Evolutionary conservation across 2,888 invertebrate species (phyloP).

Genomic region (Dynastes grantii): DNA sequence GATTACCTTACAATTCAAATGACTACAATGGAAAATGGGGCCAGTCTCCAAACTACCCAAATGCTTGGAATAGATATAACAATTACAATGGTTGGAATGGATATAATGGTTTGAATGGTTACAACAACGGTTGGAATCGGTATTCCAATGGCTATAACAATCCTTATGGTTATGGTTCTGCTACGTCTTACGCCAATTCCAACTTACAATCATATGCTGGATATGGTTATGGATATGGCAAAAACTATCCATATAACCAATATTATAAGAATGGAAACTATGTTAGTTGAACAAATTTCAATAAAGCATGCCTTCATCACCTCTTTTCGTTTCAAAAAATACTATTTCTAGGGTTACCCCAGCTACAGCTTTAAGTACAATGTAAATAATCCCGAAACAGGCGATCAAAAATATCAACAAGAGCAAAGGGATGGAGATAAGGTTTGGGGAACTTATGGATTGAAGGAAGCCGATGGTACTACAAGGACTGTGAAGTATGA

Average conservation of each 20-base stretch:
- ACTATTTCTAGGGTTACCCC: slow-evolving; percentile 74
- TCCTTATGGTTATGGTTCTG: slow-evolving; percentile 6
- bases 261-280: background rate
- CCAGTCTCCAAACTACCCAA: background rate
- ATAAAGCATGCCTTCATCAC: background rate
- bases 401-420: slow-evolving; percentile 73
- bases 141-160: slow-evolving; percentile 1
- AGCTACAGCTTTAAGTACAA: slow-evolving; percentile 74
- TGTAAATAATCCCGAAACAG: slow-evolving; percentile 74
- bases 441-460: slow-evolving; percentile 77
- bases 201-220: slow-evolving; percentile 34
- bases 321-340: background rate
- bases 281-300: background rate
- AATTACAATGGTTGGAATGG: slow-evolving; percentile 2
- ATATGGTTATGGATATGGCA: slow-evolving; percentile 11
- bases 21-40: slow-evolving; percentile 1
- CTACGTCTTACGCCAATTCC: slow-evolving; percentile 30
- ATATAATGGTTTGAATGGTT: background rate
- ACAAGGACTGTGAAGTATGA: slow-evolving; percentile 77
- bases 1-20: background rate
- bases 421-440: slow-evolving; percentile 74
- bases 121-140: background rate
- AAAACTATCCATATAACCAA: background rate
- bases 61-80: background rate
- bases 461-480: slow-evolving; percentile 77